Conservation (phyloP, 2,888 invertebrate genomes). For the Epinotia bilunana region DNA sequence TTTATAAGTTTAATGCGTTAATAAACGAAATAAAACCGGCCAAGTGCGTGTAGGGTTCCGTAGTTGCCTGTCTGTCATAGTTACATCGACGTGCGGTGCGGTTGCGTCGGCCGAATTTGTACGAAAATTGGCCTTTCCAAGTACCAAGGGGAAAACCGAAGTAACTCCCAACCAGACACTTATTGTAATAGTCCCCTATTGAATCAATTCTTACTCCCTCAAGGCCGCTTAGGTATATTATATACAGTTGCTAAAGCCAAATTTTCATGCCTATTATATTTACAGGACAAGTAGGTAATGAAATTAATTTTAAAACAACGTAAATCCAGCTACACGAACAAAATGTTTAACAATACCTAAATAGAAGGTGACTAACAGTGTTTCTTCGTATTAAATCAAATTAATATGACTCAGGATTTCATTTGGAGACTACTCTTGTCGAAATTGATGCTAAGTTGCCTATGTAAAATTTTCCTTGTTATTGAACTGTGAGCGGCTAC, state of each 20-base stretch:
- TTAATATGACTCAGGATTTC: neutral
- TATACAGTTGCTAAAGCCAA: neutral
- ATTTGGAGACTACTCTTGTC: neutral
- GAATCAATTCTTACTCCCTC: neutral
- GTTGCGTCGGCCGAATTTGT: too few species aligned
- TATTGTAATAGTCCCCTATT: too few species aligned
- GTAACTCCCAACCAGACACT: neutral
- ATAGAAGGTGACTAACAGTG: too few species aligned
- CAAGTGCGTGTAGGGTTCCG: too few species aligned
- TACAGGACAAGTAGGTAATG: neutral
- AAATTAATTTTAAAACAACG: neutral
- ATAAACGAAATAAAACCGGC: too few species aligned
- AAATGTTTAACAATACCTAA: too few species aligned
- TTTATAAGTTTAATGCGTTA: too few species aligned
- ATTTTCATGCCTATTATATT: neutral
- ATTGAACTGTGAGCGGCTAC: neutral
- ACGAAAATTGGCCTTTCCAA: too few species aligned
- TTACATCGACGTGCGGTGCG: too few species aligned
- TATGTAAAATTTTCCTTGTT: neutral
- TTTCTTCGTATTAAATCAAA: neutral
- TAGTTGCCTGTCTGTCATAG: too few species aligned
- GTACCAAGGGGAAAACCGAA: neutral
- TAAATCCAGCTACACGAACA: too few species aligned
- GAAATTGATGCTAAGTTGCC: too few species aligned
- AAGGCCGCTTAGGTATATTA: neutral